Conservation (phyloP, 1,140 invertebrate genomes). For the Atopsyche davidsoni region DNA sequence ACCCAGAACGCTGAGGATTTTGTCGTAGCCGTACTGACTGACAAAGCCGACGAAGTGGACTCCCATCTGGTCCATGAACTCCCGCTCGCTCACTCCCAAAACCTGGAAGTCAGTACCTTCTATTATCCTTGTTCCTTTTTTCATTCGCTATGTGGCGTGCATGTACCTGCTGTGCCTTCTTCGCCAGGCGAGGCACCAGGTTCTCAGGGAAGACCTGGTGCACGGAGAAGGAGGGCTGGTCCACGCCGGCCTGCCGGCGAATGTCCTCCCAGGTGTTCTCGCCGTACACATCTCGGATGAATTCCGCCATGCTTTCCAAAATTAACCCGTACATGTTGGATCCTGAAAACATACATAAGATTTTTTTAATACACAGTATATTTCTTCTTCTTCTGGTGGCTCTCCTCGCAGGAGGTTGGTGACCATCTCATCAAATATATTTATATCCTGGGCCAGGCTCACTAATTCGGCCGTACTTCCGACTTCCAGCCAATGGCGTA, state of each 20-base stretch:
- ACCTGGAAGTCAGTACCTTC: too few relatives aligned
- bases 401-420: too few relatives aligned
- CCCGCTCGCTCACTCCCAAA: constrained; percentile 72
- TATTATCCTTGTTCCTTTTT: too few relatives aligned
- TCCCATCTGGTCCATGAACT: constrained; percentile 88
- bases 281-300: constrained; percentile 82
- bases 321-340: constrained; percentile 88
- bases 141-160: constrained; percentile 64
- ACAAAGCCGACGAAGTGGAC: constrained; percentile 86
- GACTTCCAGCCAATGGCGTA: too few relatives aligned
- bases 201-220: constrained; percentile 91
- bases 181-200: constrained; percentile 75
- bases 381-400: too few relatives aligned
- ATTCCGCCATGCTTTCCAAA: constrained; percentile 87
- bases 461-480: too few relatives aligned
- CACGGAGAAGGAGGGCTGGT: constrained; percentile 82
- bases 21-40: constrained; percentile 92
- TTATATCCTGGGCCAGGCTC: too few relatives aligned
- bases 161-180: constrained; percentile 77
- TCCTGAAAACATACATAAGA: constrained; percentile 24
- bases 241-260: constrained; percentile 69
- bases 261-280: constrained; percentile 89
- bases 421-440: too few relatives aligned
- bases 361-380: too few relatives aligned
- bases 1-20: constrained; percentile 81